phyloP scores from a whole-genome alignment of 1,140 invertebrate genomes.

The Drosophila erecta region DNA sequence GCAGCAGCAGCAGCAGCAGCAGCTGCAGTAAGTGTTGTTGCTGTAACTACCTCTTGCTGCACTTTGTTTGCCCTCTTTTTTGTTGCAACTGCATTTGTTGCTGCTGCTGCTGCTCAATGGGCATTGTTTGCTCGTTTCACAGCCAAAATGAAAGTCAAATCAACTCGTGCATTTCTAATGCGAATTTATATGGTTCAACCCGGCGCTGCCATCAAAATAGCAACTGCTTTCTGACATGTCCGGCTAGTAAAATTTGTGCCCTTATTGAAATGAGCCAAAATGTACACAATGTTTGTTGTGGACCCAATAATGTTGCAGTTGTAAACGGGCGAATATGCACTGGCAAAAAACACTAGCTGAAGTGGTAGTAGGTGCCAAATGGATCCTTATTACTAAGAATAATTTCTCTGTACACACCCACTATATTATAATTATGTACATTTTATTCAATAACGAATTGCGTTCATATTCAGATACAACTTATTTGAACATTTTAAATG shows the following conservation, averaged over 20 bases:
- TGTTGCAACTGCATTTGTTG: conserved; percentile 1
- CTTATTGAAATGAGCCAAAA: conserved; percentile 79
- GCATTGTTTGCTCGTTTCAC: conserved; percentile 75
- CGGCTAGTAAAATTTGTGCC: conserved; percentile 70
- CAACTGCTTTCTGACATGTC: conserved; percentile 59
- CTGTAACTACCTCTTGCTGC: conserved; percentile 49
- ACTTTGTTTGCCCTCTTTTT: conserved; percentile 33
- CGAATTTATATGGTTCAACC: conserved; percentile 77
- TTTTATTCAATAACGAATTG: too few relatives aligned
- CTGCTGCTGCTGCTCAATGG: conserved; percentile 46
- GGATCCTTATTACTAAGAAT: too few relatives aligned
- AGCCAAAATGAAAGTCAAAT: conserved; percentile 81
- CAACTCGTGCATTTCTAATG: conserved; percentile 84
- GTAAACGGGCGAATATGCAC: conserved; percentile 18
- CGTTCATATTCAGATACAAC: not conserved
- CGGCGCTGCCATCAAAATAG: conserved; percentile 40
- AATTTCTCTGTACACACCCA: too few relatives aligned
- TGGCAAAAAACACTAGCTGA: not conserved
- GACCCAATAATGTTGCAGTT: conserved; percentile 42
- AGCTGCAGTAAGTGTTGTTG: conserved; percentile 22
- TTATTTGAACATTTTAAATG: not conserved
- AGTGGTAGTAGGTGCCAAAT: too few relatives aligned
- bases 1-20: not conserved
- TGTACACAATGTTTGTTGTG: conserved; percentile 68
- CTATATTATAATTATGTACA: too few relatives aligned